Base-by-base conservation (phyloP, 2,888 invertebrate genomes). In the Tinea pellionella region DNA sequence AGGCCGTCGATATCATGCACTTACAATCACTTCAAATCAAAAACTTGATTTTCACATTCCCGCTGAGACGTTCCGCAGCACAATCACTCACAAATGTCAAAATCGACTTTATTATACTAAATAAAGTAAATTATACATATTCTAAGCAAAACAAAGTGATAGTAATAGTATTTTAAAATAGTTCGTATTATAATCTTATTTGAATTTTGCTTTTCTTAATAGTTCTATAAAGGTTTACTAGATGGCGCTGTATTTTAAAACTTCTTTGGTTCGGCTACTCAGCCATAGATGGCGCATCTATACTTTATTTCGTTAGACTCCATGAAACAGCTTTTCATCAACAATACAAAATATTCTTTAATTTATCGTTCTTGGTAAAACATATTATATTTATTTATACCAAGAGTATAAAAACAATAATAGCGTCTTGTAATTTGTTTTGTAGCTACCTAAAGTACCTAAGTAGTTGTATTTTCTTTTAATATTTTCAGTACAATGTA, bases 1-100 rank as follows among this genome's bases (percentile, higher is more conserved):
- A 71, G 78, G 77, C 73, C 75, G 75, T 15, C 75, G 74, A 56
- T 72, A 76, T 70, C 74, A 66, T 68, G 75, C 73, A 75, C 70
- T 66, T 72, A 82, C 84, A 83, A 86, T 86, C 86, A 83, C 86
- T 85, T 81, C 67, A 77, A 78, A 78, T 80, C 79, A 80, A 80
- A 84, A 80, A 80, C 69, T 78, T 80, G 79, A 80, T 78, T 79
- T 60, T 61, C 71, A 77, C 85, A 84, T 84, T 83, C 83, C 82
- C 83, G 80, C 79, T 75, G 72, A 72, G 32, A 24, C 29, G 13
- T 57, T 16, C 16, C 13, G 47, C 47, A 47, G 47, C 47, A 47
- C 47, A 47, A 47, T 47, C 47, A 47, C 47, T 47, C 47, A 47
- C 47, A 47, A 47, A 47, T 15, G 47, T 47, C 47, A 47, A 47